Evolutionary conservation across 2,113 vertebrate species (phyloP), one percentile per base, ranked within the genome.

Genomic region (Eublepharis macularius): DNA sequence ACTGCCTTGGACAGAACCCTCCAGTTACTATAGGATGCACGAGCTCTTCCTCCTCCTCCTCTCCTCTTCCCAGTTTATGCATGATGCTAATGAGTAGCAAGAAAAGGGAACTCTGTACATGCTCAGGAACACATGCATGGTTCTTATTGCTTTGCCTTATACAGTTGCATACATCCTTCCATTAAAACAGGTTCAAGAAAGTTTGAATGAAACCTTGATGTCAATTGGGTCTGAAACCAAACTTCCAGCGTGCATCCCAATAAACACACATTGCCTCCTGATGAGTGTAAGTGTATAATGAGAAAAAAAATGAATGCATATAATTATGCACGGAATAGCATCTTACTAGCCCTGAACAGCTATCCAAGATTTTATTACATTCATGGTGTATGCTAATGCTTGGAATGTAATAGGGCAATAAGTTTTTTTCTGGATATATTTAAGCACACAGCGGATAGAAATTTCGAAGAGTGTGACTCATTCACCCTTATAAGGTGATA

Each of bases 401-500:
- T 45, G n/a, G 9, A 36, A 70, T 85, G 79, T 72, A 85, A 9
- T 47, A 24, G 13, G 47, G 66, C 72, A 70, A 60, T 63, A 49
- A 5, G 16, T 17, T 36, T 9, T 36, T n/a, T 36, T 36, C 49
- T 47, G 21, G 60, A 26, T 63, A 9, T 63, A 63, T 81, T 81
- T 32, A 51, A 54, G 13, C 34, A 82, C 47, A 43, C 39, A 8
- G 51, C 57, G n/a, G 83, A 85, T 77, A 34, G 19, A 54, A 45
- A 4, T 72, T 47, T 34, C 51, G 45, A 36, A 51, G 5, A 43
- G 68, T 85, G 84, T 85, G 84, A 80, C 43, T 79, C 84, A 73
- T 80, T 6, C 13, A 10, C 54, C 76, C 84, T 85, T 69, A 43
- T 54, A 80, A 85, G 69, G 51, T 49, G 84, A 79, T 49, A 73